Base-by-base conservation (phyloP, 2,113 vertebrate genomes). In the Camelus dromedarius region DNA sequence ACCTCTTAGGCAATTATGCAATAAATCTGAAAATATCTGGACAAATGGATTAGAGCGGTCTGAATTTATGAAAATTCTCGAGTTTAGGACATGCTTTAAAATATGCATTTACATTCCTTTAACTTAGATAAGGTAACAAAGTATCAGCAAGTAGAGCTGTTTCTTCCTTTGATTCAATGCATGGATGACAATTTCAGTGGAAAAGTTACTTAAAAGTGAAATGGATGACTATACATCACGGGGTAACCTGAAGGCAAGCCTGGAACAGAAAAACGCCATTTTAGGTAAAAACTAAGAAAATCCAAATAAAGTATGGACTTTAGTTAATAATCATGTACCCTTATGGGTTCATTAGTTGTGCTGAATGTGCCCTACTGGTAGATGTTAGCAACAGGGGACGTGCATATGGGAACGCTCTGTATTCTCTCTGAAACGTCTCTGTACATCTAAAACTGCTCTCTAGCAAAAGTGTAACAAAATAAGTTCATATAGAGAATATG, bases 181-280 rank as follows among this genome's bases (percentile, higher is more conserved):
- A 83, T 60, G 30, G 19, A 52, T 66, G 11, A 54, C 83, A 67
- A 94, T 16, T 87, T 91, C 56, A 83, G 38, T 81, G 46, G 19
- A 52, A 94, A 93, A 89, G 32, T 35, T 46, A 69, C 46, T 95
- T 72, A 75, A 93, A 86, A 95, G 24, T 60, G 75, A 93, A 67
- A 50, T 75, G 14, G 30, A 70, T 66, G 20, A 87, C 9, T 30
- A 85, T 82, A 60, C 81, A 8, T 84, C 89, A 85, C 38, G 62
- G 32, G 50, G 42, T 88, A 88, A 50, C 2, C 15, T 10, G n/a
- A 30, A 90, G 50, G 48, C 42, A n/a, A 70, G 22, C 8, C 26
- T 66, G 24, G 69, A 28, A 80, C 30, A 84, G n/a, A 85, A 70
- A 85, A 94, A 38, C 14, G 26, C 7, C 5, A 46, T 46, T 73